A percentile compares a stretch with the other conserved stretches of the same genome.
phyloP scores from a whole-genome alignment of 2,888 invertebrate genomes.

The Galeopsomyia nigrocyanea region DNA sequence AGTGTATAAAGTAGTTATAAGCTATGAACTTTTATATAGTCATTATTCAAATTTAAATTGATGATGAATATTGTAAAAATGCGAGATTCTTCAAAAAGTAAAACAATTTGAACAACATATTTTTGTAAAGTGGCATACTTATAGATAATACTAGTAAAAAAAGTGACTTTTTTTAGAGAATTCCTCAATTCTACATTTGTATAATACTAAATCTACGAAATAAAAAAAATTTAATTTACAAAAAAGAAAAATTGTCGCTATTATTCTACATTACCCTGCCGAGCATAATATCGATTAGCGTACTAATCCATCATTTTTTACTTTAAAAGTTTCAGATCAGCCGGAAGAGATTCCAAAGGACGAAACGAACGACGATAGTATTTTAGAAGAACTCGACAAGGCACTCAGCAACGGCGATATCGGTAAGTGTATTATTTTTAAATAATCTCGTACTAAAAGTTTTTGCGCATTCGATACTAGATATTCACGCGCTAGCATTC shows the following conservation, averaged over 20 bases:
- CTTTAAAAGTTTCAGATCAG: conserved; percentile 47
- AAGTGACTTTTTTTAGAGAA: no score
- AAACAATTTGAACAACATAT: conserved; percentile 15
- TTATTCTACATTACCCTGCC: not conserved
- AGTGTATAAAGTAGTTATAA: no score
- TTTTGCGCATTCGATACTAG: no score
- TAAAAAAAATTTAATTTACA: conserved; percentile 9
- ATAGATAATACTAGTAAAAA: not conserved
- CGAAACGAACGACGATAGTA: conserved; percentile 51
- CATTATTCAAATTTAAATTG: not conserved
- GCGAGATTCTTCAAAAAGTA: not conserved
- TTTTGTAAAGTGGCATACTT: conserved; percentile 12
- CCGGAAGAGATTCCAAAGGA: conserved; percentile 47
- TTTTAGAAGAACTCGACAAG: conserved; percentile 58
- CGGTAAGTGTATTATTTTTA: conserved; percentile 62
- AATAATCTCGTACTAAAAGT: no score
- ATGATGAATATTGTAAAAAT: not conserved
- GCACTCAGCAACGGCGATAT: conserved; percentile 65
- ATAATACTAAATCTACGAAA: not conserved
- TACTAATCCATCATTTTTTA: not conserved
- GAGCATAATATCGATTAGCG: no score
- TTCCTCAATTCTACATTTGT: no score
- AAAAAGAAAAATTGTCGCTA: conserved; percentile 4
- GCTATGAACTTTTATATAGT: no score
- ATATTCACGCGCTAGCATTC: no score